Base-by-base conservation (phyloP, 2,888 invertebrate species). In the Sphaerophoria rueppellii region DNA sequence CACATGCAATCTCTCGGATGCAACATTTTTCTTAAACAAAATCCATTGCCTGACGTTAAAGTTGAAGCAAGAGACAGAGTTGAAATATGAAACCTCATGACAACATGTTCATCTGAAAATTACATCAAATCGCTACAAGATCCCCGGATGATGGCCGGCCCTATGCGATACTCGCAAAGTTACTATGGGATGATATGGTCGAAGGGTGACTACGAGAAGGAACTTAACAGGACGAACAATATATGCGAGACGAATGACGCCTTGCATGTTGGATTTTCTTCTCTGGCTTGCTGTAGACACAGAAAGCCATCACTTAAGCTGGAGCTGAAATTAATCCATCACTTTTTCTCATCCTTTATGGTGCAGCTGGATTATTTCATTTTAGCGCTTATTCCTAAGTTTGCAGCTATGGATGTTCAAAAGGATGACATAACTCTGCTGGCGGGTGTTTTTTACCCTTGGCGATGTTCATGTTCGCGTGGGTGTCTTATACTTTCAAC, bases 81-180 rank as follows among this genome's bases (percentile, higher is more conserved):
- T 85, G 85, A 85, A 81, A 85, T 85, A 85, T 85, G 81, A 85
- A 85, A 85, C 85, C 73, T 81, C 81, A 80, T 85, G 85, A 85
- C 85, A 85, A 85, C 85, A 85, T 85, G 81, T 85, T 85, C 85
- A 85, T 85, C 85, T 81, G 76, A 77, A 85, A 85, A 85, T 85
- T 85, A 81, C 85, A 85, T 85, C 85, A 81, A 85, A 85, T 85
- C 85, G 85, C 81, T 85, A 72, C 81, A 81, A 58, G 81, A 81
- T 85, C 85, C 71, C 75, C 70, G 75, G 79, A 75, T 83, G 75
- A 80, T 80, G 82, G 79, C 63, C 37, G 69, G 52, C 60, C 75
- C 65, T 77, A 78, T 76, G 67, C 72, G 24, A 24, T 24, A 80
- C 79, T 71, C 12, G 80, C 24, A 24, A 24, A 24, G 71, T 60